Base-by-base conservation (phyloP, 2,797 vertebrate genomes). In the Varecia variegata region DNA sequence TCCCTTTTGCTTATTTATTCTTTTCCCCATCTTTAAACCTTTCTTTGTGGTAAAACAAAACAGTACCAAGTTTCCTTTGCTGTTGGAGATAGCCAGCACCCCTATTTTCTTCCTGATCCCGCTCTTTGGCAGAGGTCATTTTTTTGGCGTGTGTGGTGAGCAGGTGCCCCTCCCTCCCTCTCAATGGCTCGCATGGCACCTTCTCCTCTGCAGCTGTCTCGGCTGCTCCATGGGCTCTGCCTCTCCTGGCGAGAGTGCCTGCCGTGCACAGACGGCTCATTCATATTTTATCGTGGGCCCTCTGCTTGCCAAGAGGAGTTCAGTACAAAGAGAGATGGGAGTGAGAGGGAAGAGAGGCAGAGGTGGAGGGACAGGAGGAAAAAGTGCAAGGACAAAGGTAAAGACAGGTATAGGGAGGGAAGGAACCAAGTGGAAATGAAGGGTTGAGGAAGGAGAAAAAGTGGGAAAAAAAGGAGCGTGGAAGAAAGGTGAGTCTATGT, bases 271-370 rank as follows among this genome's bases (percentile, higher is more conserved):
- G 98, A 97, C 96, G 94, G 96, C 93, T 98, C 93, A 97, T 98
- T 97, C 97, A 98, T 98, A 95, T 98, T 98, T 98, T 95, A 98
- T 97, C 88, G 89, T 0, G n/a, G 95, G 86, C 94, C 94, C 94
- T 96, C 96, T 84, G 93, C 95, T 93, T 97, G 97, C 96, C 97
- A 97, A 96, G 94, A 93, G 82, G 93, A 90, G 90, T 74, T 95
- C 79, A 91, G 93, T 70, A 35, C 45, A 52, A 85, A 68, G 95
- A 60, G 90, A 92, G 83, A 70, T 54, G 88, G 84, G 71, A 77
- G 58, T 90, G 73, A 50, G 86, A 82, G 45, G 50, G 54, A 67
- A 80, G 91, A 58, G 83, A 90, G 45, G 15, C 65, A 94, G 45
- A 94, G 45, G 74, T 52, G 23, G 80, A 43, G 80, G 67, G 89